Conservation (phyloP, 2,797 vertebrate genomes). For the Acanthis flammea region DNA sequence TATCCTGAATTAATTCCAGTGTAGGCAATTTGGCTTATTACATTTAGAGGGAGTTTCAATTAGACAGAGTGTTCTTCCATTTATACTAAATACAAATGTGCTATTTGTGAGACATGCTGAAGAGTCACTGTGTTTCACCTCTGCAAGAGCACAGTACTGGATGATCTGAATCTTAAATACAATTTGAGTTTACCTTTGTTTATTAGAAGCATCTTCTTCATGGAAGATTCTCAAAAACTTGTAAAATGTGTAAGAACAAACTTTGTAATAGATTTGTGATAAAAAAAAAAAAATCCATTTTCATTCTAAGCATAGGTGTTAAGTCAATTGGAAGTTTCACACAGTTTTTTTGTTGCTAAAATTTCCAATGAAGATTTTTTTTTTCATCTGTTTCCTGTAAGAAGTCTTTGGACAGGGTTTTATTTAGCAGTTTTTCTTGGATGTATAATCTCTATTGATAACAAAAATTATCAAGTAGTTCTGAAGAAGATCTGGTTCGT, state of each 20-base stretch:
- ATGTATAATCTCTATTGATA: neutral
- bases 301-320: neutral
- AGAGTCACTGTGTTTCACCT: neutral
- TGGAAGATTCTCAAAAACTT: neutral
- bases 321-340: neutral
- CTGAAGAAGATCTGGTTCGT: neutral
- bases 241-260: neutral
- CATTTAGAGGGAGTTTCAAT: slow-evolving; percentile 20
- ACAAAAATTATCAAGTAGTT: neutral
- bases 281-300: neutral
- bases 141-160: neutral
- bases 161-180: neutral
- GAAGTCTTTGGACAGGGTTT: neutral
- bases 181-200: neutral
- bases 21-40: slow-evolving; percentile 31
- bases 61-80: slow-evolving; percentile 13
- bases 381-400: neutral
- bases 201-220: neutral
- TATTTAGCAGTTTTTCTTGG: neutral
- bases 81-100: neutral
- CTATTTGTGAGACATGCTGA: neutral
- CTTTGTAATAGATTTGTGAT: neutral
- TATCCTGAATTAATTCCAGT: slow-evolving; percentile 8
- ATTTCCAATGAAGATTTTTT: neutral
- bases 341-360: neutral